Evolutionary conservation across 2,888 invertebrate species (phyloP), one percentile per base, ranked within the genome.

Genomic region (Diaprepes abbreviatus): DNA sequence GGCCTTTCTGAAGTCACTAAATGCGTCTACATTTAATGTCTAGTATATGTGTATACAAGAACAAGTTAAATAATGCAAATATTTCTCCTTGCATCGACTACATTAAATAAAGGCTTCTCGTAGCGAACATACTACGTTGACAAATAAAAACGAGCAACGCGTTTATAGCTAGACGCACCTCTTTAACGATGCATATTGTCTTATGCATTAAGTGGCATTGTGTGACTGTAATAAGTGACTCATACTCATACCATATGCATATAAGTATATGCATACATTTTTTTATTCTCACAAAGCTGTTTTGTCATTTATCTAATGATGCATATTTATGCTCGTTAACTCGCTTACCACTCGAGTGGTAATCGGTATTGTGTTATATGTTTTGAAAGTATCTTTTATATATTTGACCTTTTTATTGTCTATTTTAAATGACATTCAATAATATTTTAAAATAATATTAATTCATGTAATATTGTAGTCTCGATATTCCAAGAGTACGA

Each of bases 271-370:
- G 21, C 36, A 36, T 55, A 10, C 33, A 7, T 28, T 48, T 33
- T 60, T 16, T 33, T 48, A 43, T 60, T 48, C 45, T 60, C 60
- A 48, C 48, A 33, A 48, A 48, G 45, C 35, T 60, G 33, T 60
- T 60, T 48, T 45, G 24, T 50, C 36, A 62, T 62, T 60, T 33
- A 33, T 17, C 19, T 60, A 24, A 62, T 60, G 60, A 35, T 33
- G 48, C 31, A 48, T 60, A 60, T 60, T 55, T 55, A 36, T 55
- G 55, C 36, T 55, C n/a, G 55, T 55, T 55, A 55, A 55, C 19
- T 55, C 19, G 21, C 55, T 33, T 19, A 33, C n/a, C n/a, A 52
- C 33, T 28, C 33, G 33, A 28, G 50, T 50, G 28, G 28, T 28
- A 21, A n/a, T 24, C 12, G 28, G 28, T 28, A 50, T 50, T 50